A percentile compares a stretch with the other conserved stretches of the same genome.
Evolutionary conservation across 2,797 vertebrate species (phyloP).

Genomic region (Miichthys miiuy): DNA sequence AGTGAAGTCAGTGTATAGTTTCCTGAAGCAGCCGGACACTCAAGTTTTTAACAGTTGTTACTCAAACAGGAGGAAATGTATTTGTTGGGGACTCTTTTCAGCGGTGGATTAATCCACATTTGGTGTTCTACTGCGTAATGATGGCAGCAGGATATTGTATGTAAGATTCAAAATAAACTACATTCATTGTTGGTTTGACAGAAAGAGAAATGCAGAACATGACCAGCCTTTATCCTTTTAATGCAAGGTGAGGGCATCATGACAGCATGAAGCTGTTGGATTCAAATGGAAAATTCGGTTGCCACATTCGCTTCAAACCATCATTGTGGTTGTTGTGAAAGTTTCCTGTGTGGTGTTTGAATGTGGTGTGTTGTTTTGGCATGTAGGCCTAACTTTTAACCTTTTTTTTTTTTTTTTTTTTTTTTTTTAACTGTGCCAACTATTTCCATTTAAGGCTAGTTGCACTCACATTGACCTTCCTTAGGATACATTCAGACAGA

Average conservation of each 20-base stretch:
- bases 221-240: background rate
- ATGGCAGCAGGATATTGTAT: background rate
- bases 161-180: no score
- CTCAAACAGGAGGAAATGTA: background rate
- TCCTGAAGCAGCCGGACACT: background rate
- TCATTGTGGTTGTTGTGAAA: background rate
- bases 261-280: background rate
- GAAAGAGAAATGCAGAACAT: background rate
- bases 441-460: background rate
- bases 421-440: slow-evolving; percentile 18
- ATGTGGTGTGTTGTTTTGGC: background rate
- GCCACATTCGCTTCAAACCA: background rate
- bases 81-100: slow-evolving; percentile 9
- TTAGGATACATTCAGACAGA: background rate
- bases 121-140: background rate
- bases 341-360: slow-evolving; percentile 4
- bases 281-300: background rate
- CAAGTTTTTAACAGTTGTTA: background rate
- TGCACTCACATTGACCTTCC: background rate
- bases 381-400: background rate
- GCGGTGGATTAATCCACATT: slow-evolving; percentile 3
- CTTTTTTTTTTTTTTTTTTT: slow-evolving; percentile 21
- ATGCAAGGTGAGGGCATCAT: background rate
- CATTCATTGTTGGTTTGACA: background rate
- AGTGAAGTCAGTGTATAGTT: background rate